These are phyloP conservation scores for Periparus ater DNA, from an alignment of 2,797 vertebrate genomes.

Conservation along the genomic window DNA sequence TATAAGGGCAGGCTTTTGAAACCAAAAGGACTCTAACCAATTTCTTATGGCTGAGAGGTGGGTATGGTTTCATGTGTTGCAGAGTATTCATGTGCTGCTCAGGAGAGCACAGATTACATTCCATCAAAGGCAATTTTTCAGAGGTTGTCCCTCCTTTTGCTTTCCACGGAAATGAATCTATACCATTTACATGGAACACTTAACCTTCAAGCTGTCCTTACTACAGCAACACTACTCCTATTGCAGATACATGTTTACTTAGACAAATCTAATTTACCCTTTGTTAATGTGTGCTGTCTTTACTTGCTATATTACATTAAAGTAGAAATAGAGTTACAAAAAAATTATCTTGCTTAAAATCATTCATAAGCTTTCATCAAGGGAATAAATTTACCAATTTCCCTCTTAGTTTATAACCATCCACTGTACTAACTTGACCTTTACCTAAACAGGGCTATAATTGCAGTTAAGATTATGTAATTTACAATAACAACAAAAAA, in stretches of 20 bases:
- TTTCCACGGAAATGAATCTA: conserved; percentile 68
- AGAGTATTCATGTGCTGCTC: conserved; percentile 27
- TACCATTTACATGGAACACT: conserved; percentile 65
- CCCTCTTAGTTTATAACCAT: conserved; percentile 77
- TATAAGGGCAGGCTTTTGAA: conserved; percentile 26
- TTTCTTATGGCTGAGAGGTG: conserved; percentile 20
- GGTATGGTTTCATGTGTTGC: conserved; percentile 35
- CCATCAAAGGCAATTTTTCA: conserved; percentile 68
- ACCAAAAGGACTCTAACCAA: conserved; percentile 15
- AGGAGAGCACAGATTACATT: conserved; percentile 66
- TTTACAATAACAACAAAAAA: conserved; percentile 83
- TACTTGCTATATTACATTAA: conserved; percentile 83
- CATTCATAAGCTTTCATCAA: conserved; percentile 76
- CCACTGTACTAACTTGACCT: conserved; percentile 79
- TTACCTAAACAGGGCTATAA: conserved; percentile 80
- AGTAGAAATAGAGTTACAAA: conserved; percentile 83
- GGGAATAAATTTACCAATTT: conserved; percentile 80
- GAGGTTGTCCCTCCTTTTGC: conserved; percentile 64
- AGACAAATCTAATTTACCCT: conserved; percentile 84
- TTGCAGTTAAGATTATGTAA: conserved; percentile 80
- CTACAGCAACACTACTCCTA: conserved; percentile 66
- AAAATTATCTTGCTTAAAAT: conserved; percentile 80
- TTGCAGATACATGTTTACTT: conserved; percentile 81
- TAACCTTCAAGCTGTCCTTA: conserved; percentile 83
- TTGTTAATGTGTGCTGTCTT: conserved; percentile 82